Percentiles rank a stretch among this genome's conserved stretches.
These are phyloP conservation scores for Chamaetylas fuelleborni DNA, from an alignment of 2,113 vertebrate genomes.

Conservation along the genomic window DNA sequence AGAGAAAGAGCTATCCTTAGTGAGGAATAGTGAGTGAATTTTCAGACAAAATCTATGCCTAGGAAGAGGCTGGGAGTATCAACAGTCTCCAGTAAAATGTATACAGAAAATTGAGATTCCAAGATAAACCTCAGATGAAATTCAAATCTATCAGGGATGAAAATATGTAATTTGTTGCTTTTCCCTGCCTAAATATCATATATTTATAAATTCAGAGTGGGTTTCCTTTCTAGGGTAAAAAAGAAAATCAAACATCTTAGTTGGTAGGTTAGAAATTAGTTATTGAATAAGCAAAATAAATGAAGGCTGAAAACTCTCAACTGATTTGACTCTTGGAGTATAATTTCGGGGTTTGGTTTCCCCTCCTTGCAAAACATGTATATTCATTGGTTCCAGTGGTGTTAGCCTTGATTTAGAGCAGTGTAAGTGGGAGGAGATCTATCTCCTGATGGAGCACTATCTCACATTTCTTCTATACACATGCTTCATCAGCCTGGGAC, in stretches of 20 bases:
- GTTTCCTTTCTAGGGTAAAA: not conserved
- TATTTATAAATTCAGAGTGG: not conserved
- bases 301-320: not conserved
- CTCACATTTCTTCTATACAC: not conserved
- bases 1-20: not conserved
- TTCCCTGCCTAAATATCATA: not conserved
- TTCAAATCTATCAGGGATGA: not conserved
- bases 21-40: not conserved
- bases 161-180: not conserved
- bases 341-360: not conserved
- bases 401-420: constrained; percentile 8
- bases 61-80: no score
- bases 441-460: not conserved
- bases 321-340: not conserved
- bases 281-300: not conserved
- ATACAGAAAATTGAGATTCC: not conserved
- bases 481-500: constrained; percentile 8
- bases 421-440: not conserved
- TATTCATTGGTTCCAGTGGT: not conserved
- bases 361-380: not conserved
- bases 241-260: not conserved
- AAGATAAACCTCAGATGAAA: not conserved
- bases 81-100: not conserved
- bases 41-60: not conserved
- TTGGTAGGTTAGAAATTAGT: not conserved